These are phyloP conservation scores for Columba guinea DNA, from an alignment of 2,797 vertebrate species.

Conservation along the genomic window DNA sequence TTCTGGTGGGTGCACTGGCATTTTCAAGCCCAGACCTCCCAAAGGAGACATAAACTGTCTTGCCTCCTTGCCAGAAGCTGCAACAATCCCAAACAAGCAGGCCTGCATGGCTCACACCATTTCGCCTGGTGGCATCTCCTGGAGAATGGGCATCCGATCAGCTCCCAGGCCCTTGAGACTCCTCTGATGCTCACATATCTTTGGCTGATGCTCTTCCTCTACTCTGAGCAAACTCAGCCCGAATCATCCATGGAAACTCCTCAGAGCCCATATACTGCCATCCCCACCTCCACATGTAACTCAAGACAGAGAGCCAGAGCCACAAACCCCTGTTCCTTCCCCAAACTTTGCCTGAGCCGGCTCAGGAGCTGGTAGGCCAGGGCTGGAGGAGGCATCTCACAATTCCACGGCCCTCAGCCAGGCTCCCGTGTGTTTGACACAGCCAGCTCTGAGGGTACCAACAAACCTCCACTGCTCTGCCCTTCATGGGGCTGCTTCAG, in stretches of 20 bases:
- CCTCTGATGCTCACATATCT: not conserved
- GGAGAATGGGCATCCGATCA: not conserved
- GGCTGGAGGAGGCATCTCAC: not conserved
- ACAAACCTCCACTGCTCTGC: not conserved
- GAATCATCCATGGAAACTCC: not conserved
- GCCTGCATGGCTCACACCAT: not conserved
- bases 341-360: not conserved
- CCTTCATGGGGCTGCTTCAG: not conserved
- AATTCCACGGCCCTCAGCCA: not conserved
- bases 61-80: not conserved
- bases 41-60: not conserved
- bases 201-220: not conserved
- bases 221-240: not conserved
- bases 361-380: not conserved
- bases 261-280: not conserved
- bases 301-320: not conserved
- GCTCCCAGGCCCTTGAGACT: not conserved
- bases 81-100: not conserved
- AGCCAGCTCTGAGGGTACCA: not conserved
- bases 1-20: not conserved
- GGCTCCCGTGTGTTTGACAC: not conserved
- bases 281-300: not conserved
- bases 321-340: not conserved
- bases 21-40: not conserved
- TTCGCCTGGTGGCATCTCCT: not conserved